Conservation (phyloP, 1,140 invertebrate genomes). For the Drosophila takahashii region DNA sequence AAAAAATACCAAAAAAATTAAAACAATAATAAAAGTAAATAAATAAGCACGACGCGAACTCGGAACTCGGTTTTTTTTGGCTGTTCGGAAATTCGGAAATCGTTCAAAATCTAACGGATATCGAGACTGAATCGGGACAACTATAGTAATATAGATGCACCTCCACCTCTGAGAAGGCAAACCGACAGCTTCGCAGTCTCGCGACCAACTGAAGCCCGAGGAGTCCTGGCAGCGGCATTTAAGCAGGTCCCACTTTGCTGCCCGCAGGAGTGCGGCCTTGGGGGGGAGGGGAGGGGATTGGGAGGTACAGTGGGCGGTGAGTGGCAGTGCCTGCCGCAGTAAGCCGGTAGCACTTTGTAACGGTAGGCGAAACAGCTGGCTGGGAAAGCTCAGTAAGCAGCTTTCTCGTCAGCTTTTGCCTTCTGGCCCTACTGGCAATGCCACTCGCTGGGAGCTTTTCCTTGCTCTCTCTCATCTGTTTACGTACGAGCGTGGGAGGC, state of each 20-base stretch:
- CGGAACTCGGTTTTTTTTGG: no score
- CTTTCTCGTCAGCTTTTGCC: constrained; percentile 17
- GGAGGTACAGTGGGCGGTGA: constrained; percentile 2
- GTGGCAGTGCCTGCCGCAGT: not conserved
- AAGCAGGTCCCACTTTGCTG: constrained; percentile 36
- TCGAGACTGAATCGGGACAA: not conserved
- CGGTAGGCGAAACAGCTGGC: constrained; percentile 29
- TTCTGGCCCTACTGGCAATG: constrained; percentile 52
- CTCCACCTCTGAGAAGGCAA: constrained; percentile 15
- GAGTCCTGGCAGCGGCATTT: constrained; percentile 61
- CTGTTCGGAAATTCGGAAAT: not conserved
- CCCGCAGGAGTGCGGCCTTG: constrained; percentile 12
- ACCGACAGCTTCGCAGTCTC: constrained; percentile 73
- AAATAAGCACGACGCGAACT: constrained; percentile 8
- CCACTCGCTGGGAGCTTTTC: constrained; percentile 21
- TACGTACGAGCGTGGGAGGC: constrained; percentile 37
- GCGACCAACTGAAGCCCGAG: constrained; percentile 75
- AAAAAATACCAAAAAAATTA: constrained; percentile 18
- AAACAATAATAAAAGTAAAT: constrained; percentile 7
- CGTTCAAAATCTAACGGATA: constrained; percentile 2
- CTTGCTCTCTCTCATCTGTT: constrained; percentile 28
- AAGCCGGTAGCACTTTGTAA: constrained; percentile 47
- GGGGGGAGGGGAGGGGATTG: not conserved
- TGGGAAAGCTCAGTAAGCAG: constrained; percentile 36
- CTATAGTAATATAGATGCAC: not conserved